Evolutionary conservation across 2,797 vertebrate genomes (phyloP).

Genomic region (Scyliorhinus canicula): DNA sequence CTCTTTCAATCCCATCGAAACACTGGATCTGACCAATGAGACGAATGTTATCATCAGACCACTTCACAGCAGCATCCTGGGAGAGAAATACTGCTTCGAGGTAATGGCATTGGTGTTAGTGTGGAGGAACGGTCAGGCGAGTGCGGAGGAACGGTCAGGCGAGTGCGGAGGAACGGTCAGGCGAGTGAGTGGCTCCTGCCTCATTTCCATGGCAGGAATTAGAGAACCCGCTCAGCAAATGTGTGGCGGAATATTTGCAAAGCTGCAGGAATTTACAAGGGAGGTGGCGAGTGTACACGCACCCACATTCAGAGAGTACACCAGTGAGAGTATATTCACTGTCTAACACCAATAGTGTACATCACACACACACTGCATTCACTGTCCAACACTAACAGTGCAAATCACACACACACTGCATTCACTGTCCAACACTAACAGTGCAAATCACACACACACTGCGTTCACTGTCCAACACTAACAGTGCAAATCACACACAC

Average conservation of each 20-base stretch:
- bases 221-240: neutral
- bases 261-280: too few relatives aligned
- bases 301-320: too few relatives aligned
- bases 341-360: too few relatives aligned
- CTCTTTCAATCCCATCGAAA: constrained; percentile 56
- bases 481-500: neutral
- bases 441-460: neutral
- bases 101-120: constrained; percentile 48
- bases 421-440: too few relatives aligned
- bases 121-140: neutral
- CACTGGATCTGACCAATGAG: constrained; percentile 72
- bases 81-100: constrained; percentile 88
- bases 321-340: too few relatives aligned
- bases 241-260: neutral
- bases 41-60: constrained; percentile 72
- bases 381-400: neutral
- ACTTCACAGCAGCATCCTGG: constrained; percentile 81
- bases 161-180: neutral
- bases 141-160: neutral
- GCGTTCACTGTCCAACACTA: too few relatives aligned
- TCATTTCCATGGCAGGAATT: neutral
- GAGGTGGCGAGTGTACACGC: too few relatives aligned
- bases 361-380: neutral
- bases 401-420: neutral
- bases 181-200: neutral